Evolutionary conservation across 1,140 invertebrate genomes (phyloP), one percentile per base, ranked within the genome.

Genomic region (Atopsyche davidsoni): DNA sequence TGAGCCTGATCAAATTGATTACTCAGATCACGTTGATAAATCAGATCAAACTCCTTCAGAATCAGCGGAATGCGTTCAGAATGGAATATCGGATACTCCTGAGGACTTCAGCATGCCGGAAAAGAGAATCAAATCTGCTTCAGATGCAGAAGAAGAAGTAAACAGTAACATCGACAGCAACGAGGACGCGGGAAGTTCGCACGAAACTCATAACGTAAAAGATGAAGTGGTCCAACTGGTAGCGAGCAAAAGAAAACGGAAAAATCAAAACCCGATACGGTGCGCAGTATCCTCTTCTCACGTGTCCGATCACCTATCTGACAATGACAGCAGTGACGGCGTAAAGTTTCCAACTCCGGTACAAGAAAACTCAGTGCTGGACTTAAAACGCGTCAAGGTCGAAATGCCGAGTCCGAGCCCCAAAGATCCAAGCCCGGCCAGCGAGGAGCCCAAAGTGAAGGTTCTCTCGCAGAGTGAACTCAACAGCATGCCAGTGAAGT

Each of bases 221-320:
- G 77, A 78, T 58, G 55, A 57, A 42, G 23, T 24, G 10, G 50
- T 36, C 22, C 55, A 51, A 0, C 47, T 57, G 16, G 38, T 53
- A 32, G 39, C 44, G 4, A 57, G 46, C 63, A 83, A 83, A 44
- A 71, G 92, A 38, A 93, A 96, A 70, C 74, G 93, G 39, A 97
- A 96, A 70, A 93, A 85, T 60, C 85, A 91, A 59, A 93, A 95
- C 66, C 93, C 92, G 0, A 92, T 87, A 1, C 78, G 90, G 47
- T 89, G 85, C 63, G 77, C 86, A 1, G 66, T 81, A 3, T 74
- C 78, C 13, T 64, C 46, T n/a, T 36, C 50, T 10, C 49, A 51
- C 11, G 16, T 25, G 6, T 31, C 28, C n/a, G 31, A 49, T 46
- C 31, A 45, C 4, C 43, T 23, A 7, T 53, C 55, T 13, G 55